These are phyloP conservation scores for Lutraria rhynchaena DNA, from an alignment of 1,140 invertebrate genomes.

Conservation along the genomic window DNA sequence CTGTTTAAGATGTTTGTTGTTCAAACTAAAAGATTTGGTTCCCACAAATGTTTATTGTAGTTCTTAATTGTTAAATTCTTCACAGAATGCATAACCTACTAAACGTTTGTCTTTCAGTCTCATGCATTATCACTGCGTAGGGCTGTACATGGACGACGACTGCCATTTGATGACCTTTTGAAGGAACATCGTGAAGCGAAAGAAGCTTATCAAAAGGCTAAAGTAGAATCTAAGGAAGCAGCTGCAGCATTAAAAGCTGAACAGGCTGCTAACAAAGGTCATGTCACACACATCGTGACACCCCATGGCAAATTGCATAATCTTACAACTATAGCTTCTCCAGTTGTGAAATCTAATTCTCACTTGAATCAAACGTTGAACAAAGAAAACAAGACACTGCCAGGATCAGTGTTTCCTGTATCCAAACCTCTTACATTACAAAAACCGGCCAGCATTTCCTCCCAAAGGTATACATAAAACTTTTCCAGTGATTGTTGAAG, in stretches of 20 bases:
- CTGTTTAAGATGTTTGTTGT: background rate
- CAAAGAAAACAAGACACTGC: conserved; percentile 35
- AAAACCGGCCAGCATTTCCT: conserved; percentile 16
- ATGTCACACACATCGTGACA: conserved; percentile 5
- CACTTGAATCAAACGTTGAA: conserved; percentile 41
- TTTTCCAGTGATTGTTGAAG: too few relatives aligned
- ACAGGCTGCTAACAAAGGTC: conserved; percentile 41
- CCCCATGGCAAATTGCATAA: conserved; percentile 17
- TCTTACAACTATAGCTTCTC: conserved; percentile 24
- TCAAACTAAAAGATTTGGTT: too few relatives aligned
- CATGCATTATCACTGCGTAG: conserved; percentile 89
- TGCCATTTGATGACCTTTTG: conserved; percentile 90
- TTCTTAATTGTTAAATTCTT: too few relatives aligned
- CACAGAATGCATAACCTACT: too few relatives aligned
- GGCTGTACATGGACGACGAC: conserved; percentile 88
- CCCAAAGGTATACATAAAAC: conserved; percentile 52
- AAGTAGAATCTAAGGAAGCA: conserved; percentile 69
- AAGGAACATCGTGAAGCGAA: conserved; percentile 88
- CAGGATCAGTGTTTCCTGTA: conserved; percentile 11
- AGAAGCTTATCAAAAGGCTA: conserved; percentile 77
- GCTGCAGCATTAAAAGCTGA: conserved; percentile 52
- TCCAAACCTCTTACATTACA: conserved; percentile 20
- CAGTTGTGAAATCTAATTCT: conserved; percentile 22
- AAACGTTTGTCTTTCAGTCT: conserved; percentile 81
- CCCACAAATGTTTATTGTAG: too few relatives aligned